A percentile compares a stretch with the other conserved stretches of the same genome.
Evolutionary conservation across 2,113 vertebrate species (phyloP).

Genomic region (Phaethornis superciliosus): DNA sequence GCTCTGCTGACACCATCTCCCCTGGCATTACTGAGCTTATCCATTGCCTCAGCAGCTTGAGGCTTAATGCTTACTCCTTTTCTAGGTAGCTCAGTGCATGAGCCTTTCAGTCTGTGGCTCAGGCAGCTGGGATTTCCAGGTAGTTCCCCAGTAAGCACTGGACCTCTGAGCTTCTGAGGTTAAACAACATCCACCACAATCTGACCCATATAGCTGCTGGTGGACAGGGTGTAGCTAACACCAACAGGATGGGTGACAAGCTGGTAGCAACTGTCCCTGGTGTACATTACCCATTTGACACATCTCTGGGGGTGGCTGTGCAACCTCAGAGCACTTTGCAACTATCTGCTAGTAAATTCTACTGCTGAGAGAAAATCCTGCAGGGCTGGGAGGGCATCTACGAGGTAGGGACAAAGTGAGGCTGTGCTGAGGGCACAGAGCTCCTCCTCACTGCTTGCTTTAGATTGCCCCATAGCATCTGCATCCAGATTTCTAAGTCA

Average conservation of each 20-base stretch:
- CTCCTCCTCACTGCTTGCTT: background rate
- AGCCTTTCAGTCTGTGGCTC: background rate
- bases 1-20: background rate
- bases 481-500: background rate
- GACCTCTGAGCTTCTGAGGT: background rate
- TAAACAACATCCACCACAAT: background rate
- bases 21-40: fast-evolving
- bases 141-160: background rate
- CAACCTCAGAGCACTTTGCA: background rate
- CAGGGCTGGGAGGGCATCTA: background rate
- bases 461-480: fast-evolving
- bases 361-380: background rate
- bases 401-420: background rate
- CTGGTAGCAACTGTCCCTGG: background rate
- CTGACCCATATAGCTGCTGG: fast-evolving
- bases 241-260: background rate
- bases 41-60: background rate
- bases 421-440: background rate
- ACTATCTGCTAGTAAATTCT: background rate
- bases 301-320: fast-evolving
- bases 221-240: background rate
- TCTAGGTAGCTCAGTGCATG: background rate
- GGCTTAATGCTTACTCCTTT: fast-evolving
- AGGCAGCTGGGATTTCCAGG: background rate
- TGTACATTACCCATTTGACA: fast-evolving